Base-by-base conservation (phyloP, 2,888 invertebrate genomes). In the Acanthacorydalis orientalis region DNA sequence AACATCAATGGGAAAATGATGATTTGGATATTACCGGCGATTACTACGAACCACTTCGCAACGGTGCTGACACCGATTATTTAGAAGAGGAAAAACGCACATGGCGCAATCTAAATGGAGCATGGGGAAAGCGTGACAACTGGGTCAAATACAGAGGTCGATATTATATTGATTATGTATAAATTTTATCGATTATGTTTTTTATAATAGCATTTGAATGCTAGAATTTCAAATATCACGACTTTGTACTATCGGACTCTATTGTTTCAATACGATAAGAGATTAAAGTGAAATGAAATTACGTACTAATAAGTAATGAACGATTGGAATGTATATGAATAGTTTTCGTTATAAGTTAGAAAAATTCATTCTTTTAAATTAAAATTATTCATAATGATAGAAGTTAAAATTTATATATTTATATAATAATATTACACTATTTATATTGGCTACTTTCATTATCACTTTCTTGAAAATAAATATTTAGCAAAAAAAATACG, bases 51-150 rank as follows among this genome's bases (percentile, higher is more conserved):
- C 37, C 34, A n/a, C 15, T 35, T n/a, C 35, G 37, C 33, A 45
- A 11, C 37, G 34, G 34, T 35, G 56, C 57, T 31, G 37, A 35
- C n/a, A 45, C 12, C 35, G 45, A 45, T 12, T 52, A 51, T 34
- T 57, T 54, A 32, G 56, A 65, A 40, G 64, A 64, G 52, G 70
- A 78, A 54, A 82, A 82, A 63, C 70, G 78, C 49, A 75, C 75
- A 44, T 83, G 83, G 83, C 76, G 74, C 46, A 73, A 76, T 41
- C 72, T 82, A 60, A 77, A 77, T 59, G 78, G 75, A n/a, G 77
- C 79, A 14, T 83, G 83, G 83, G 83, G 83, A 56, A 83, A 83
- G 65, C 69, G 82, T 49, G 74, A 77, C 6, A 73, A 72, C 45
- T 76, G 76, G 75, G 72, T 70, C 50, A 74, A 72, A 59, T 73